Conservation (phyloP, 2,888 invertebrate genomes). For the Amphimallon solstitiale region DNA sequence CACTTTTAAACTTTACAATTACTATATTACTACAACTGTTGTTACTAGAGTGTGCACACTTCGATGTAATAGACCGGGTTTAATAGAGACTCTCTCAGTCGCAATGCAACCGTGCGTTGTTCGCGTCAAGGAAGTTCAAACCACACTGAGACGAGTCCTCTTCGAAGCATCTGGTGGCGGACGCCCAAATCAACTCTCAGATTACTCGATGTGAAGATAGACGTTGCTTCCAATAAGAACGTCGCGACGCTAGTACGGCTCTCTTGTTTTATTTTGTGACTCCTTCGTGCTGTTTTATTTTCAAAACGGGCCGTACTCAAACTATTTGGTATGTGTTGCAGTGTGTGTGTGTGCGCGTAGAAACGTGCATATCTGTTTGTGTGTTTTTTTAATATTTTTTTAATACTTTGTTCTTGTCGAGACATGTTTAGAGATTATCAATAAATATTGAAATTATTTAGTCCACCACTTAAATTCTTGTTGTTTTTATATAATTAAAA, state of each 20-base stretch:
- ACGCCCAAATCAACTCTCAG: constrained; percentile 53
- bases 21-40: constrained; percentile 26
- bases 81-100: constrained; percentile 28
- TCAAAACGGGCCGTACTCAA: constrained; percentile 21
- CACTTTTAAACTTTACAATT: constrained; percentile 34
- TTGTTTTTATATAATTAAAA: constrained; percentile 22
- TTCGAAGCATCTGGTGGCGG: constrained; percentile 56
- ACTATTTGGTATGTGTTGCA: not conserved
- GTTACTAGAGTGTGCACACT: constrained; percentile 42
- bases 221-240: constrained; percentile 47
- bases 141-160: constrained; percentile 58
- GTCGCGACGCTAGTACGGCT: constrained; percentile 43
- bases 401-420: constrained; percentile 1
- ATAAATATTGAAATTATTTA: constrained; percentile 23
- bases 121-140: constrained; percentile 59
- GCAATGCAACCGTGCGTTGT: constrained; percentile 50
- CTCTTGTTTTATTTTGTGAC: constrained; percentile 33
- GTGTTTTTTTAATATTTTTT: not conserved
- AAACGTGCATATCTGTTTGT: too few species aligned
- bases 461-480: constrained; percentile 19
- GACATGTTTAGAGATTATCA: constrained; percentile 8
- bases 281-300: constrained; percentile 38
- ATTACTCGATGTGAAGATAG: constrained; percentile 49
- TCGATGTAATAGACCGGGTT: constrained; percentile 33
- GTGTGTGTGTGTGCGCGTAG: constrained; percentile 15